Base-by-base conservation (phyloP, 64 coral and sea anemone species). In the Pocillopora damicornis region DNA sequence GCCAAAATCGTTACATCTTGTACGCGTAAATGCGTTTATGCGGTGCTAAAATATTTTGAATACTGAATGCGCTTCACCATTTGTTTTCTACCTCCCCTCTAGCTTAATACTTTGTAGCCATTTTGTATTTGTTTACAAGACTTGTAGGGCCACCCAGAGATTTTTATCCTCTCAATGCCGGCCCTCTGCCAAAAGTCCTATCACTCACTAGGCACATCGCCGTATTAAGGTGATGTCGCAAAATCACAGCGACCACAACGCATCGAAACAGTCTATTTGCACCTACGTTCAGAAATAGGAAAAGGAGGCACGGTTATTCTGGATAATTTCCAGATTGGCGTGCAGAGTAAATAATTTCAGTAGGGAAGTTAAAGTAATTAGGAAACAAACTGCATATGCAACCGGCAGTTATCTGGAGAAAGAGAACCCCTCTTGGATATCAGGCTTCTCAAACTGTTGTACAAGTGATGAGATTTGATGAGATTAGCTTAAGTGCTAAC, bases 101-200 rank as follows among this genome's bases (percentile, higher is more conserved):
- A 56, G 35, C 13, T 45, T 85, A 85, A 30, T 68, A 58, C 65
- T 72, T 72, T 51, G 63, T 81, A 81, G 36, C 65, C 20, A 58
- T 68, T 85, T 85, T 73, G 20, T 8, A 22, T n/a, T 85, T 85
- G 64, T 85, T 85, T 85, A 85, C 65, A 20, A 72, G 77, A 18
- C 57, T 42, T 42, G 20, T 30, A 22, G 12, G 80, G 15, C 37
- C 61, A 67, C 35, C 35, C 65, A 73, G 51, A 37, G 65, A 26
- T 57, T 85, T 56, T 13, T 56, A 66, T 59, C 38, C 38, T 23
- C 51, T 85, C 36, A 30, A 73, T 26, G 64, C 65, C 65, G 37
- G 37, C 17, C 35, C 37, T 81, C n/a, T 63, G 20, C 58, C 77
- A 26, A 77, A 60, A 14, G 77, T 60, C 57, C 57, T 42, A 1